Base-by-base conservation (phyloP, 2,888 invertebrate genomes). In the Drosophila borborema region DNA sequence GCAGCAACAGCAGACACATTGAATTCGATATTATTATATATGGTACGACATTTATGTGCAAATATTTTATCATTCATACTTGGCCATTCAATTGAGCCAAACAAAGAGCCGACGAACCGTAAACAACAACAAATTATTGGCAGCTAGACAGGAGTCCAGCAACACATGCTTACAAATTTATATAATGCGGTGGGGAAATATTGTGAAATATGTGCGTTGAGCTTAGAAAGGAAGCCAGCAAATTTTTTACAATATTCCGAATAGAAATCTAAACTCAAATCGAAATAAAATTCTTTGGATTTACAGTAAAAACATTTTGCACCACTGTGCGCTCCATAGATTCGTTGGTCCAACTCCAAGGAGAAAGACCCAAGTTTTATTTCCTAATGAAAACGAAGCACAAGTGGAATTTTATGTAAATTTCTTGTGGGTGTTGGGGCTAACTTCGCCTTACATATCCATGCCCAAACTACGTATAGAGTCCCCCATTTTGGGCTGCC, bases 21-120 rank as follows among this genome's bases (percentile, higher is more conserved):
- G 82, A 91, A 90, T 89, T 77, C 86, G 84, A 84, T 90, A 80
- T 80, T 86, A 90, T 90, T 91, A 84, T 84, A 82, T 81, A 84
- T 77, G 80, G 77, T 54, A 71, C 75, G 90, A 90, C 91, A 90
- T 84, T 91, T 91, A 88, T 86, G 91, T 81, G 91, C 81, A 85
- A 90, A 91, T 89, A 86, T 82, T 86, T 89, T 86, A 90, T 82
- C 82, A 81, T 80, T 72, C 71, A 74, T 90, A 90, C 76, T 90
- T 90, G 74, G 86, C 69, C 84, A 70, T 71, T 74, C 72, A 76
- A 71, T 70, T 71, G 58, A 49, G 55, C 55, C 77, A 74, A 77
- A 81, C 73, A 81, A 78, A 73, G 81, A 66, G 66, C 74, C 82
- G 74, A 58, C 71, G 79, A 80, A 70, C 74, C 74, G 79, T 79